Evolutionary conservation across 1,140 invertebrate species (phyloP).

Genomic region (Pteromalus puparum): DNA sequence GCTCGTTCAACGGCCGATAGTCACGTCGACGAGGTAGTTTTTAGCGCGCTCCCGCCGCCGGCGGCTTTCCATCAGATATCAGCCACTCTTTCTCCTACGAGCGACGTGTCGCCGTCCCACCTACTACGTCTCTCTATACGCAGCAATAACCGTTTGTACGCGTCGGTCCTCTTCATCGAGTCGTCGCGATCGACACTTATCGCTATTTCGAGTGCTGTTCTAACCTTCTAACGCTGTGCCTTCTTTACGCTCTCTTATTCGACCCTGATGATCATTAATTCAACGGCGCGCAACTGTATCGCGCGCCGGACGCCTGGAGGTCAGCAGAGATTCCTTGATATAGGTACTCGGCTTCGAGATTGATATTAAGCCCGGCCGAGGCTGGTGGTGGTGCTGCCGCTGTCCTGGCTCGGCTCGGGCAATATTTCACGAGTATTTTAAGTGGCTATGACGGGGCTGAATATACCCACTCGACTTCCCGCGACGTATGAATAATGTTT

Average conservation of each 20-base stretch:
- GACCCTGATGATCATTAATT: constrained; percentile 38
- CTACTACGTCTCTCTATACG: not conserved
- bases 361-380: constrained; percentile 23
- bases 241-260: constrained; percentile 27
- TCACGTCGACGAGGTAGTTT: constrained; percentile 47
- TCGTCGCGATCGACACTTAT: not conserved
- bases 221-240: not conserved
- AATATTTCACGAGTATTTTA: not conserved
- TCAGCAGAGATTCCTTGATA: constrained; percentile 36
- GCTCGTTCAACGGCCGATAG: constrained; percentile 50
- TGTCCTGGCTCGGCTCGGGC: not conserved
- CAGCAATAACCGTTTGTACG: constrained; percentile 35
- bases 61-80: constrained; percentile 21
- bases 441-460: not conserved
- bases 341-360: constrained; percentile 21
- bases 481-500: not conserved
- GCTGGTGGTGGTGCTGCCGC: not conserved
- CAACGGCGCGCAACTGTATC: constrained; percentile 11
- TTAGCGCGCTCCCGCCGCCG: not conserved
- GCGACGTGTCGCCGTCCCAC: not conserved
- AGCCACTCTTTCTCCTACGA: not conserved
- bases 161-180: not conserved
- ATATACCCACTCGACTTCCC: not conserved
- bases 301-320: not conserved
- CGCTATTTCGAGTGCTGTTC: not conserved